Evolutionary conservation across 2,888 invertebrate species (phyloP).

Genomic region (Pseudococcus jackbeardsleyi): DNA sequence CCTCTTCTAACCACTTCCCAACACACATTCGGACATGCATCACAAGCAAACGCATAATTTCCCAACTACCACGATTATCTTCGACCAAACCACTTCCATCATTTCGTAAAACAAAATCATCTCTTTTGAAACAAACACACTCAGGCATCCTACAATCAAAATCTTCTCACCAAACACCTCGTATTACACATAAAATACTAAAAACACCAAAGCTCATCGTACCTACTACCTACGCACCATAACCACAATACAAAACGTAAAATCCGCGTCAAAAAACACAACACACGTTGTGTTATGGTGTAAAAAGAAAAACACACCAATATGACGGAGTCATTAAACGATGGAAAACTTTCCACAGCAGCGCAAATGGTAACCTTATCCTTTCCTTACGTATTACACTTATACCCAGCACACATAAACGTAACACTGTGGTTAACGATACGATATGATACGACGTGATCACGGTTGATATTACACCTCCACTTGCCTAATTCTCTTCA

Average conservation of each 20-base stretch:
- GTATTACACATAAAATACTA: neutral
- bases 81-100: no score
- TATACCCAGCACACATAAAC: neutral
- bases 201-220: neutral
- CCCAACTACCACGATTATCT: no score
- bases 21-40: no score
- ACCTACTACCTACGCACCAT: no score
- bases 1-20: no score
- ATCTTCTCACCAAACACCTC: neutral
- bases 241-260: neutral
- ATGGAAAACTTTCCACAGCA: neutral
- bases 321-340: conserved; percentile 21
- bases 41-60: no score
- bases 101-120: no score
- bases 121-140: no score
- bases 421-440: neutral
- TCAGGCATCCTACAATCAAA: no score
- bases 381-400: no score
- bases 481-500: neutral
- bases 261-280: neutral
- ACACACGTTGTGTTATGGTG: neutral
- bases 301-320: neutral
- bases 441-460: neutral
- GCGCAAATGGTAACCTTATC: conserved; percentile 18
- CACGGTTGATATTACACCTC: neutral